These are phyloP conservation scores for Pandion haliaetus DNA, from an alignment of 2,113 vertebrate genomes.

Conservation along the genomic window DNA sequence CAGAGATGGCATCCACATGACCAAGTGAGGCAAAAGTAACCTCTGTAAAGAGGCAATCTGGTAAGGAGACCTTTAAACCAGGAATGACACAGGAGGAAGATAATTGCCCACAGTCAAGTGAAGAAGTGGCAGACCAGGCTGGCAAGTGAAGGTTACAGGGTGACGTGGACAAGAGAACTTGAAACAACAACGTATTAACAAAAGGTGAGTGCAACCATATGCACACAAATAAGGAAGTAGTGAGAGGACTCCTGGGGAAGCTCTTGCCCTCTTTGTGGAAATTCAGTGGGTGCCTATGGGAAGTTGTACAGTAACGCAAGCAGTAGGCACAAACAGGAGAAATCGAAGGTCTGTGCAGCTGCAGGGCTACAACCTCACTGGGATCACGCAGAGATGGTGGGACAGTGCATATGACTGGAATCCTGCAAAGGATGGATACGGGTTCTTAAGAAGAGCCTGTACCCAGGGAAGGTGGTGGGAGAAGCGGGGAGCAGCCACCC, in stretches of 20 bases:
- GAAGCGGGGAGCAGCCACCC: background rate
- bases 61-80: background rate
- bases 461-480: background rate
- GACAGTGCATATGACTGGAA: rapidly evolving
- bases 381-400: background rate
- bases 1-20: background rate
- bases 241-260: background rate
- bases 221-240: background rate
- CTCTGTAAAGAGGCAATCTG: background rate
- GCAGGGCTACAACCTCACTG: background rate
- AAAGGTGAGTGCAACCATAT: background rate
- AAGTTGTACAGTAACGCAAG: background rate
- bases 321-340: background rate
- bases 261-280: background rate
- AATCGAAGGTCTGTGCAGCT: background rate
- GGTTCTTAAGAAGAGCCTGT: background rate
- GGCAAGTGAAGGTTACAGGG: background rate
- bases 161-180: background rate
- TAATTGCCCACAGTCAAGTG: background rate
- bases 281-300: background rate
- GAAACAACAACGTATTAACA: background rate
- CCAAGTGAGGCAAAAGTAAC: background rate
- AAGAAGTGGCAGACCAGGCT: background rate
- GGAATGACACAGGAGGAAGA: too few species aligned
- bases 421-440: background rate